Base-by-base conservation (phyloP, 2,797 vertebrate genomes). In the Etheostoma perlongum region DNA sequence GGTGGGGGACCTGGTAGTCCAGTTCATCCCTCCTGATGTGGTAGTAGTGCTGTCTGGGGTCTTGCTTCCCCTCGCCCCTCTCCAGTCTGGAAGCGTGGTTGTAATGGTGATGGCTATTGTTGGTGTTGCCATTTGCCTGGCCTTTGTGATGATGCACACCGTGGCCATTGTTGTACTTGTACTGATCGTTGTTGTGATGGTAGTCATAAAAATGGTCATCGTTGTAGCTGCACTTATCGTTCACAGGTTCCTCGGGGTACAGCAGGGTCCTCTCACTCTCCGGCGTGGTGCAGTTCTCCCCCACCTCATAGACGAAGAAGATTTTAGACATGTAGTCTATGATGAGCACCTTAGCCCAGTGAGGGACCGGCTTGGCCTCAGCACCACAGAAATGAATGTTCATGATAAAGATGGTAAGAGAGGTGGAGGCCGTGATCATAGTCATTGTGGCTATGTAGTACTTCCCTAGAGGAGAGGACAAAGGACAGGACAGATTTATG, bases 401-500 rank as follows among this genome's bases (percentile, higher is more conserved):
- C 98, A 99, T 99, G 84, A 99, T 98, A 89, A 99, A 99, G 85
- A 99, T 99, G 1, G 98, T 99, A 88, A 99, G 47, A 2, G 98
- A 98, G 0, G 98, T 99, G 61, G 98, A 99, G 36, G 98, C 98
- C 19, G 98, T 99, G 92, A 99, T 98, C 96, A 99, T 96, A 16
- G 97, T 98, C 98, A 99, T 99, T 1, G 98, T 99, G 72, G 97
- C 98, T 69, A 99, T 99, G 89, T 99, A 99, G 90, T 99, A 99
- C 86, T 99, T 99, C 16, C 98, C 98, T 99, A 73, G 6, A 67
- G 46, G 18, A 86, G 59, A 78, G 49, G 60, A 72, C 8, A 51
- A 54, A 69, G 8, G 59, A 59, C 36, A 46, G 36, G 23, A 63
- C 18, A 33, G 15, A 57, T 67, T 36, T 47, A 71, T 52, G 10